Base-by-base conservation (phyloP, 2,113 vertebrate species). In the Vulpes lagopus region DNA sequence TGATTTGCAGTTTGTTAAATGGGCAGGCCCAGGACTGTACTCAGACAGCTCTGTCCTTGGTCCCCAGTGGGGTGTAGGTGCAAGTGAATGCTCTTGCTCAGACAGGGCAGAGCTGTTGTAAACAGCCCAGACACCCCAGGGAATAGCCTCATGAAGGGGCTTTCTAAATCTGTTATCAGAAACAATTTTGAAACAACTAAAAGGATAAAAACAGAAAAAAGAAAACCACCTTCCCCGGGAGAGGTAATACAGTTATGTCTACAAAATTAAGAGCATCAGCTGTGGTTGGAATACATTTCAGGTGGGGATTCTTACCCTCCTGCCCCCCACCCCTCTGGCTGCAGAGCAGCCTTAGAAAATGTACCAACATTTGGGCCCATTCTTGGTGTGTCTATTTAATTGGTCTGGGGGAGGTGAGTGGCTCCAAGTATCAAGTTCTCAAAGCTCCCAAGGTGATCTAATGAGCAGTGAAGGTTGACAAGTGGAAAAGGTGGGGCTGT, bases 321-420 rank as follows among this genome's bases (percentile, higher is more conserved):
- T 8, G 11, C 6, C 38, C 23, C 22, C 73, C 1, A 32, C 11
- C 51, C 11, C 17, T 14, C 17, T 91, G 5, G 22, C 69, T 11
- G 30, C 81, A 43, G 27, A n/a, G 30, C 22, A 4, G 19, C 84
- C 53, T 64, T 5, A 27, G 79, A 69, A 71, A 49, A 43, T 15
- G 7, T 0, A 14, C 12, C 1, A 19, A 49, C 6, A 6, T 43
- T 15, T 19, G 17, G 27, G 14, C 2, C 11, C 2, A 0, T 3
- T 60, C 20, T 9, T 3, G 20, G 59, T 1, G 8, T 60, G 53
- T 93, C 57, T 78, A 65, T 55, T 83, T 84, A 5, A 17, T 3
- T 4, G 22, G 5, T 83, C 51, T 62, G 80, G 53, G 7, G 43
- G 43, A 43, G 43, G 6, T 43, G 43, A 43, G 43, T 43, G 1